Base-by-base conservation (phyloP, 1,140 invertebrate species). In the Sinonovacula constricta region DNA sequence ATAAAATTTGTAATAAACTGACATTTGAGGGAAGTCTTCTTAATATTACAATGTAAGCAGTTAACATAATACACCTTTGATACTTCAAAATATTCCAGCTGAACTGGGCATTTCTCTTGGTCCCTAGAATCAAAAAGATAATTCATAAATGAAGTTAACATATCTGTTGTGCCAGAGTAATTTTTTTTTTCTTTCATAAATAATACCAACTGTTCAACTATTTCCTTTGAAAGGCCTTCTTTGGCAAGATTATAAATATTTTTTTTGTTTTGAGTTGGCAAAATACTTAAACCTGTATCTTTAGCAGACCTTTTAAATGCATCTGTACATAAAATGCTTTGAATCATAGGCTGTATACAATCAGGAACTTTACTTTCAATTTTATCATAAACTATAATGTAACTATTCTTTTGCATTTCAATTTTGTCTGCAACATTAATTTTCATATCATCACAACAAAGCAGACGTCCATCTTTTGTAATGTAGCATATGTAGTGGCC, bases 331-430 rank as follows among this genome's bases (percentile, higher is more conserved):
- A 34, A 7, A 10, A 63, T 5, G 26, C 60, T 34, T 34, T 33
- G 10, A 22, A 36, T 5, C 24, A 63, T 34, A 18, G 56, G 56
- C 22, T 59, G 14, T 5, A 28, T 3, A 59, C 3, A 59, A 10
- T 15, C 28, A 3, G 56, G 56, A 4, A 59, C 10, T 15, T 26
- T 10, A 59, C 28, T 31, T 30, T 12, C 18, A 4, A 3, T 59
- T 59, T 59, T 59, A 28, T 59, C 56, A 59, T 59, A 59, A 59
- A 59, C 33, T 10, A 59, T 28, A 14, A 63, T 7, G 30, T 63
- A 63, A 2, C n/a, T 34, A 26, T 31, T 33, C 39, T 31, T 4
- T 2, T 28, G 24, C 28, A 63, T 33, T 10, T 63, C 33, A 34
- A 22, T n/a, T 63, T 5, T 28, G 3, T 18, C n/a, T 4, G 2